These are phyloP conservation scores for Podocnemis expansa DNA, from an alignment of 2,113 vertebrate species.

Conservation along the genomic window DNA sequence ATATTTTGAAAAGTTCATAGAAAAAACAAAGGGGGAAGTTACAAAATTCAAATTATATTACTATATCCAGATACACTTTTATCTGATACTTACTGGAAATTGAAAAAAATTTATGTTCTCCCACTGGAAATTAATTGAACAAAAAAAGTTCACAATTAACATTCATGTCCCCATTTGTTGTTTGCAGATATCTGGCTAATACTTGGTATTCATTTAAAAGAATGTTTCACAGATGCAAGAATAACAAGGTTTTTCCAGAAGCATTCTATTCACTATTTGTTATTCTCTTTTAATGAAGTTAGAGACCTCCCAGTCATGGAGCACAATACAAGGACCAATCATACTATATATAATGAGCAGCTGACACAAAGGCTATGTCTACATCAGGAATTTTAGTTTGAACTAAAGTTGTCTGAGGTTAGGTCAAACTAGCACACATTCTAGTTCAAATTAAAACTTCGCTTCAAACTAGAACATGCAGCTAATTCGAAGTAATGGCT, in stretches of 20 bases:
- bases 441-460: too few species aligned
- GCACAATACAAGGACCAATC: neutral
- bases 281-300: neutral
- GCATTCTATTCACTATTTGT: neutral
- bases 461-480: too few species aligned
- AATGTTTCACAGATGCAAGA: conserved; percentile 11
- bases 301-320: neutral
- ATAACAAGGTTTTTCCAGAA: neutral
- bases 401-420: too few species aligned
- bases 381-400: too few species aligned
- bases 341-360: neutral
- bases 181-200: neutral
- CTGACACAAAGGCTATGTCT: neutral
- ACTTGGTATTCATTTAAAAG: neutral
- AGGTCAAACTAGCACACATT: too few species aligned
- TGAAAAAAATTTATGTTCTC: neutral
- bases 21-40: conserved; percentile 4
- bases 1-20: neutral
- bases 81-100: conserved; percentile 4
- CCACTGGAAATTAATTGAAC: neutral
- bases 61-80: neutral
- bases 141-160: neutral
- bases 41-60: neutral
- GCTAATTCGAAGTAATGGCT: too few species aligned
- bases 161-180: neutral